These are phyloP conservation scores for Scaptomyza graminum DNA, from an alignment of 1,140 invertebrate genomes.

Conservation along the genomic window DNA sequence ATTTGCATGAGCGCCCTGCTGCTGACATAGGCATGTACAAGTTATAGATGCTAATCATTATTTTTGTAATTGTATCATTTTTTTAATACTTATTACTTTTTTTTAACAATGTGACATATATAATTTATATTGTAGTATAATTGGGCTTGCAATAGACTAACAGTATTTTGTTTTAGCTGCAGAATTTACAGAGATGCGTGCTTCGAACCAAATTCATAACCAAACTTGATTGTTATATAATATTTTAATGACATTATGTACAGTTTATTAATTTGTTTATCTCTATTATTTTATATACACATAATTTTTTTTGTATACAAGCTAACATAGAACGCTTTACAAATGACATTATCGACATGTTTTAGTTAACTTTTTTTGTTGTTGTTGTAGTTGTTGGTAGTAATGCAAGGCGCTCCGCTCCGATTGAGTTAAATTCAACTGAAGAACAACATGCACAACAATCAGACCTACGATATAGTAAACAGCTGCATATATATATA, in stretches of 20 bases:
- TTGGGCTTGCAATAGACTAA: slow-evolving; percentile 81
- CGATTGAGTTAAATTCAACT: slow-evolving; percentile 62
- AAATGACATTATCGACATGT: slow-evolving; percentile 68
- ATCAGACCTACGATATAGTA: slow-evolving; percentile 77
- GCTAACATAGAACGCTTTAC: slow-evolving; percentile 61
- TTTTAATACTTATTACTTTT: slow-evolving; percentile 35
- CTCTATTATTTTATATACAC: slow-evolving; percentile 31
- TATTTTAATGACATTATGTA: slow-evolving; percentile 78
- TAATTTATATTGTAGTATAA: slow-evolving; percentile 58
- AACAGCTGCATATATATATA: slow-evolving; percentile 67
- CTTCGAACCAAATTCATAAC: slow-evolving; percentile 78
- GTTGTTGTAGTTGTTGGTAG: slow-evolving; percentile 34
- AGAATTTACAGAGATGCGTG: slow-evolving; percentile 58
- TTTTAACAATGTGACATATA: slow-evolving; percentile 65
- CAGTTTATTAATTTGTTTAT: slow-evolving; percentile 62
- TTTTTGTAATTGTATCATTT: slow-evolving; percentile 59
- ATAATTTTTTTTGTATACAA: slow-evolving; percentile 36
- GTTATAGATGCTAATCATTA: slow-evolving; percentile 74
- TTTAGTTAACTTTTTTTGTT: slow-evolving; percentile 34
- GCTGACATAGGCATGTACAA: slow-evolving; percentile 69
- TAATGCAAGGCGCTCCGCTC: slow-evolving; percentile 68
- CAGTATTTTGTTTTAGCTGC: slow-evolving; percentile 76
- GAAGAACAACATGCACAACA: slow-evolving; percentile 77
- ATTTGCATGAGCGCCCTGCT: slow-evolving; percentile 53
- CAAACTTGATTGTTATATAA: slow-evolving; percentile 81